Conservation (phyloP, 2,113 vertebrate species). For the Aegithalos caudatus region DNA sequence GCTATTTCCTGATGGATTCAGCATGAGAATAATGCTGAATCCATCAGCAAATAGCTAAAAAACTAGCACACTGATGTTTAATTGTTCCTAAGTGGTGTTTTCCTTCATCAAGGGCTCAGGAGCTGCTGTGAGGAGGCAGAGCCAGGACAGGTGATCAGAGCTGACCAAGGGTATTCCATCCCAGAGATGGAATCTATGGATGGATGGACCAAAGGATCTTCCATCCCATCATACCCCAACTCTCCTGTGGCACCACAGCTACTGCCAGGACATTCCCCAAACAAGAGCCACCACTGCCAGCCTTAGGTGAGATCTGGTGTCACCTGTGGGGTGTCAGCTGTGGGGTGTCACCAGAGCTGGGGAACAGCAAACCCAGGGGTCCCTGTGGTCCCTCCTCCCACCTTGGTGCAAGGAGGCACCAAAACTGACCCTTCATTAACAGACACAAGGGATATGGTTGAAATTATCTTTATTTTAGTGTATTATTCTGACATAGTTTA, state of each 20-base stretch:
- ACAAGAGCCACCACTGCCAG: background rate
- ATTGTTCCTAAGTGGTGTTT: background rate
- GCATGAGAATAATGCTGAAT: too few relatives aligned
- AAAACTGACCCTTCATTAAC: background rate
- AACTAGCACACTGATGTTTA: background rate
- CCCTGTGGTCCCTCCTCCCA: too few relatives aligned
- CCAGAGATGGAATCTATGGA: background rate
- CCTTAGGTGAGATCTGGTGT: background rate
- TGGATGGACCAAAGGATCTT: too few relatives aligned
- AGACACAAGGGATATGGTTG: background rate
- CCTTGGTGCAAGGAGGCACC: background rate
- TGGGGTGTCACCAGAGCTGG: background rate
- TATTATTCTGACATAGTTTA: background rate
- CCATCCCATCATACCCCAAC: background rate
- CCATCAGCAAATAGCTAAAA: too few relatives aligned
- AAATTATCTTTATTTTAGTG: background rate
- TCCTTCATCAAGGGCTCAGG: background rate
- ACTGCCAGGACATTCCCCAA: background rate
- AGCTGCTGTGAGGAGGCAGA: background rate
- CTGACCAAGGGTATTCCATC: background rate
- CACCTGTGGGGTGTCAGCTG: background rate
- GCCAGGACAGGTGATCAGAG: background rate
- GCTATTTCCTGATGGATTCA: background rate
- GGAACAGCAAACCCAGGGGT: background rate
- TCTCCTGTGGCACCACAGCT: background rate